Evolutionary conservation across 2,113 vertebrate genomes (phyloP), one percentile per base, ranked within the genome.

Genomic region (Naja naja): DNA sequence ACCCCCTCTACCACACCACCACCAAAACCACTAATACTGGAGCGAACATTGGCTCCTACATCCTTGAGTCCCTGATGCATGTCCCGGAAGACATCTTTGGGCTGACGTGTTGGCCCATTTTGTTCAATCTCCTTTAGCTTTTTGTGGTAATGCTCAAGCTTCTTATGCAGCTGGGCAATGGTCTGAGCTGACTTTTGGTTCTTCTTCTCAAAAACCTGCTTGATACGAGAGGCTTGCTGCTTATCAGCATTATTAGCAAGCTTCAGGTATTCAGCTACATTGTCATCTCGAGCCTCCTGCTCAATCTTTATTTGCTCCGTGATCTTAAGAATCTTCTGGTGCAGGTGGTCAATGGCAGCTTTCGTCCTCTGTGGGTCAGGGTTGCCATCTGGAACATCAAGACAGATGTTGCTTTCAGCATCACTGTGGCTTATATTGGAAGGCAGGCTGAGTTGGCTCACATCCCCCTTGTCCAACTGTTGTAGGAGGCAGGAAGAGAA

Each of bases 121-220:
- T 99, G 99, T 97, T 99, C 99, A 1, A 99, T 99, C 97, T 99
- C 99, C 96, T 98, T 99, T 92, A 99, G 98, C 96, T 99, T 99
- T 97, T 98, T 98, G 96, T 99, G 99, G 97, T 99, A 99, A 97
- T 99, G 99, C 96, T 99, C 99, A 43, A 99, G 97, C 93, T 99
- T 99, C 97, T 99, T 99, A 98, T 99, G 99, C 96, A 99, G 97
- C 96, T 99, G 99, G 0, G 99, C 98, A 3, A 99, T 99, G 94
- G 98, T 99, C 98, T 99, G 99, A 0, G 99, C 99, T 0, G 99
- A 99, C 93, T 99, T 99, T 97, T 99, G 99, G 96, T 99, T 99
- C 98, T 99, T 99, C 98, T 99, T 99, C 98, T 99, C 99, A 0
- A 99, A 99, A 90, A 99, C 99, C 97, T 99, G 99, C 97, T 99